Evolutionary conservation across 2,113 vertebrate genomes (phyloP).

Genomic region (Scomber japonicus): DNA sequence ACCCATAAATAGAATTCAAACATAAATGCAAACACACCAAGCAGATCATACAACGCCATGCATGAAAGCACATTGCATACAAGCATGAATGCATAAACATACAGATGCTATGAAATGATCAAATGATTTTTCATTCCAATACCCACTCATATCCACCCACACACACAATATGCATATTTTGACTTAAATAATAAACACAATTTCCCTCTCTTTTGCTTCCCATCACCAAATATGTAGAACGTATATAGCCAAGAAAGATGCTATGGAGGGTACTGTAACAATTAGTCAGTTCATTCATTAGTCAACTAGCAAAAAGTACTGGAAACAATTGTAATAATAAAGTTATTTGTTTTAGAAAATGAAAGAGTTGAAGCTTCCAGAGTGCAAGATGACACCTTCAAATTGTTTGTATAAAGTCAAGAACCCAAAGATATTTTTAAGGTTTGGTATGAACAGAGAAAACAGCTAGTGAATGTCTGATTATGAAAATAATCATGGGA

Average conservation of each 20-base stretch:
- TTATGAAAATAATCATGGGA: constrained; percentile 1
- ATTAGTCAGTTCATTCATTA: background rate
- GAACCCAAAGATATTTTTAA: no score
- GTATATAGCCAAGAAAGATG: background rate
- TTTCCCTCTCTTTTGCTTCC: constrained; percentile 8
- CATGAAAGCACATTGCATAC: constrained; percentile 51
- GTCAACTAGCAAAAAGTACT: background rate
- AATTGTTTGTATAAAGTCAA: no score
- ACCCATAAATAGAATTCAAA: constrained; percentile 54
- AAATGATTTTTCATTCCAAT: constrained; percentile 37
- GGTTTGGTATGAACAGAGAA: no score
- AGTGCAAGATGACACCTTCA: no score
- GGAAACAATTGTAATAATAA: background rate
- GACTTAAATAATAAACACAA: constrained; percentile 37
- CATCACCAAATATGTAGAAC: constrained; percentile 8
- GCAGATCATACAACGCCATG: constrained; percentile 8
- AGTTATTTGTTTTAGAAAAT: background rate
- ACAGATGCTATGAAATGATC: constrained; percentile 46
- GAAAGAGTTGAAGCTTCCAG: no score
- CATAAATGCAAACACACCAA: constrained; percentile 30
- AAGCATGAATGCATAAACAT: constrained; percentile 61
- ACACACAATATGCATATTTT: constrained; percentile 38
- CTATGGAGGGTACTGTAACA: background rate
- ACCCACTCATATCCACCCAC: constrained; percentile 47
- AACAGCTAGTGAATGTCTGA: background rate